Base-by-base conservation (phyloP, 2,797 vertebrate species). In the Scomberomorus guttatus region DNA sequence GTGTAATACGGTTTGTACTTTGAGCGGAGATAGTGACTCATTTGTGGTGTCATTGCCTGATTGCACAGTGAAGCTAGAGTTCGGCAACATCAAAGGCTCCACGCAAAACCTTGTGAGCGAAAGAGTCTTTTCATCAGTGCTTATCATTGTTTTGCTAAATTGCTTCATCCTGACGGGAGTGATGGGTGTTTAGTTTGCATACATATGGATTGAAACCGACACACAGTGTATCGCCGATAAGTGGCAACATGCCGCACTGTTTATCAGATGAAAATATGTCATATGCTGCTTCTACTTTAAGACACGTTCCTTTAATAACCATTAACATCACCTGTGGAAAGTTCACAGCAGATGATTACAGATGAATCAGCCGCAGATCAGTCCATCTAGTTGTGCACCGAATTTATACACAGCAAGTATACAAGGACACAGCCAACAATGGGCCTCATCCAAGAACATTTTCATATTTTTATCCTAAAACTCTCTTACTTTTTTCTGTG, bases 81-180 rank as follows among this genome's bases (percentile, higher is more conserved):
- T 80, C 80, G 75, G 84, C 79, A 80, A 92, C 90, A 91, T 92
- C 89, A 93, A 91, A 93, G 89, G 74, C 75, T 74, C 3, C 7
- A 79, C 51, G 88, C 80, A 84, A 88, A 90, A 84, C 72, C 75
- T 71, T 65, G 50, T 77, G 74, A 75, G 80, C 64, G 62, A 60
- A 58, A 76, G 51, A 63, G 52, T 75, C 81, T 88, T 90, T 93
- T 88, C 85, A 92, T 94, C 88, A 82, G 48, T 3, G 80, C 83
- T 88, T 87, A 92, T 92, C 82, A 76, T 82, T 83, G 83, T 90
- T 91, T 91, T 79, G 81, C 68, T 84, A 90, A 91, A 93, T 90
- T 85, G 75, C 79, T 87, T 91, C 70, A 86, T 90, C 79, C 59
- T 4, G 14, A 64, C 55, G 32, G 24, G 56, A 50, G 34, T 65